These are phyloP conservation scores for Chondrosia reniformis DNA, from an alignment of 37 sponge, comb jelly and placozoan genomes.

Conservation along the genomic window DNA sequence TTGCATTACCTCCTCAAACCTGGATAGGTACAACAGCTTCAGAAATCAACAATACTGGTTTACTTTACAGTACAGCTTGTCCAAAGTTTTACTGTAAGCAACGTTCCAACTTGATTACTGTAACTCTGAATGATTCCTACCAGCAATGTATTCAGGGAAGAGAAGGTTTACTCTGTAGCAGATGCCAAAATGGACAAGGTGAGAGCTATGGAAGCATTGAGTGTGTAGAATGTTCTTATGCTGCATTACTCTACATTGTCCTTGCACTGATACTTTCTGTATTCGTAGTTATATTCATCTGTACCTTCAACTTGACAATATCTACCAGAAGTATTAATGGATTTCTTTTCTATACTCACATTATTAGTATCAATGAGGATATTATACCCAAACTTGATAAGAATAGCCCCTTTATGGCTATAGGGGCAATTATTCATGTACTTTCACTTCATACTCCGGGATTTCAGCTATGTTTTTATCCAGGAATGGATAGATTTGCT, in stretches of 20 bases:
- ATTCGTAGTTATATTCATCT: constrained; percentile 11
- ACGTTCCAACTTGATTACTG: too few species aligned
- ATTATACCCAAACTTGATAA: too few species aligned
- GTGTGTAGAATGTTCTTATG: too few species aligned
- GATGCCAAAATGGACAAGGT: constrained; percentile 17
- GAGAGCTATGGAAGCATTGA: constrained; percentile 13
- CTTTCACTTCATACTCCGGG: too few species aligned
- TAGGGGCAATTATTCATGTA: too few species aligned
- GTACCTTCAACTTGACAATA: constrained; percentile 30
- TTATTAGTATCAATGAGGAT: constrained; percentile 16
- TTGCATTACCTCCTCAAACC: too few species aligned
- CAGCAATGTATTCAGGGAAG: constrained; percentile 32
- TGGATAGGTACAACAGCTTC: too few species aligned
- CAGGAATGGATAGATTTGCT: constrained; percentile 29
- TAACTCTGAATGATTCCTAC: too few species aligned
- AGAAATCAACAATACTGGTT: too few species aligned
- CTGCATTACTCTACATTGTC: constrained; percentile 2
- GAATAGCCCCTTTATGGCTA: too few species aligned
- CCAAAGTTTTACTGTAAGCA: too few species aligned
- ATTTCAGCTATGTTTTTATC: constrained; percentile 41
- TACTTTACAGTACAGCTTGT: too few species aligned
- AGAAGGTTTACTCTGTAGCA: constrained; percentile 46
- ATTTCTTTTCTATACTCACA: constrained; percentile 32
- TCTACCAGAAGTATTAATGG: constrained; percentile 34
- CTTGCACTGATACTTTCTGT: constrained; percentile 26